Base-by-base conservation (phyloP, 2,888 invertebrate species). In the Dorcus parallelipipedus region DNA sequence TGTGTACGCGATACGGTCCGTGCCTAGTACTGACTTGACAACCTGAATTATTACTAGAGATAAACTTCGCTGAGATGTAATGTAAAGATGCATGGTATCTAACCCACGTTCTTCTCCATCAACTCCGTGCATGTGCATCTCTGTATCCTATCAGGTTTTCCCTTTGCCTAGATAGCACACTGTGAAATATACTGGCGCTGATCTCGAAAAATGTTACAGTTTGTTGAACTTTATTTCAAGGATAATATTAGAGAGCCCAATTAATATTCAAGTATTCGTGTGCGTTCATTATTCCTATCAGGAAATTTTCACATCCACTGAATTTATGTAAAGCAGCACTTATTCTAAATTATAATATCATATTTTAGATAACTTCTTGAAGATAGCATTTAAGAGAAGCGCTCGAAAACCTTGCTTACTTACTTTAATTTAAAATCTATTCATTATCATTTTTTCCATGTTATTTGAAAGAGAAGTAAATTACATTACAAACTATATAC, bases 81-180 rank as follows among this genome's bases (percentile, higher is more conserved):
- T 73, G 76, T 73, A 70, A 70, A 75, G 76, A 76, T 76, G 70
- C 73, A 73, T 73, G 72, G 73, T 75, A 76, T 76, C 76, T 76
- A 76, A 73, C 77, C 76, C 76, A 77, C 77, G 76, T 76, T 73
- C 69, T 72, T 75, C 70, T 74, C 67, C 73, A 71, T 62, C 72
- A 71, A 71, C 68, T 70, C 54, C 38, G 48, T 58, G 41, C 58
- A 58, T 54, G 58, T 54, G 58, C 40, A 56, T 52, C 56, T 56
- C 40, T 52, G 56, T 52, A 51, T 52, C 56, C 56, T 47, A 56
- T 56, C 56, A 45, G 38, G 47, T 41, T 56, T 52, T 50, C 52
- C 52, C 43, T 52, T 38, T 42, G 38, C 47, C 26, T 52, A 56
- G 52, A 52, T 52, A 52, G n/a, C 56, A 48, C 39, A 23, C 10